A percentile compares a stretch with the other conserved stretches of the same genome.
Evolutionary conservation across 2,888 invertebrate species (phyloP).

Genomic region (Machimus rusticus): DNA sequence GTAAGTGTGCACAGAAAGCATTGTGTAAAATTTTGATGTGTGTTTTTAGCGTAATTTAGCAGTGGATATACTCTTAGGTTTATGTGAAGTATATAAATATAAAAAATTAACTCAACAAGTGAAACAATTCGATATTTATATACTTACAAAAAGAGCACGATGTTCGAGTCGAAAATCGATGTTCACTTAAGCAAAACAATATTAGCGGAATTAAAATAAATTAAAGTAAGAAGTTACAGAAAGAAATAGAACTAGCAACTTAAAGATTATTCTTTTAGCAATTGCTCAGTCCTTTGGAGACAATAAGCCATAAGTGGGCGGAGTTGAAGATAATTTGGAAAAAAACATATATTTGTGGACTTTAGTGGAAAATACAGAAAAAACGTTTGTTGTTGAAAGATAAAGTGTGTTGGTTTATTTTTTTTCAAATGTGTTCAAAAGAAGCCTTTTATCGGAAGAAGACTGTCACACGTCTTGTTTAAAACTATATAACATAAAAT

Average conservation of each 20-base stretch:
- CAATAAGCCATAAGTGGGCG: background rate
- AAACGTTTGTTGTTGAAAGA: background rate
- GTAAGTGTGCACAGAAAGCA: background rate
- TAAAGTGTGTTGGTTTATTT: background rate
- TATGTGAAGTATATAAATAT: background rate
- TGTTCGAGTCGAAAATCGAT: background rate
- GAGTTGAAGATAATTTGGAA: background rate
- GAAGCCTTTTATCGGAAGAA: background rate
- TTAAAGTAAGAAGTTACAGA: background rate
- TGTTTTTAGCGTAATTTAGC: background rate
- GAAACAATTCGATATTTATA: background rate
- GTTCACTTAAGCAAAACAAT: background rate
- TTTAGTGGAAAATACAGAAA: background rate
- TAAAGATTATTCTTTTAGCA: background rate
- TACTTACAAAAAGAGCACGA: background rate
- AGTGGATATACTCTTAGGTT: background rate
- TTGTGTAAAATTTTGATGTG: background rate
- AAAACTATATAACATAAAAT: conserved; percentile 6
- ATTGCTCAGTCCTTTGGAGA: background rate
- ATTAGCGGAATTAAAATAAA: background rate
- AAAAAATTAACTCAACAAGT: background rate
- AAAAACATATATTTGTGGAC: background rate
- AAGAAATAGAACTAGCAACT: background rate
- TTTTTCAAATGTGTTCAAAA: background rate
- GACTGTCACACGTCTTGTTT: background rate